Evolutionary conservation across 2,888 invertebrate species (phyloP).

Genomic region (Alitta virens): DNA sequence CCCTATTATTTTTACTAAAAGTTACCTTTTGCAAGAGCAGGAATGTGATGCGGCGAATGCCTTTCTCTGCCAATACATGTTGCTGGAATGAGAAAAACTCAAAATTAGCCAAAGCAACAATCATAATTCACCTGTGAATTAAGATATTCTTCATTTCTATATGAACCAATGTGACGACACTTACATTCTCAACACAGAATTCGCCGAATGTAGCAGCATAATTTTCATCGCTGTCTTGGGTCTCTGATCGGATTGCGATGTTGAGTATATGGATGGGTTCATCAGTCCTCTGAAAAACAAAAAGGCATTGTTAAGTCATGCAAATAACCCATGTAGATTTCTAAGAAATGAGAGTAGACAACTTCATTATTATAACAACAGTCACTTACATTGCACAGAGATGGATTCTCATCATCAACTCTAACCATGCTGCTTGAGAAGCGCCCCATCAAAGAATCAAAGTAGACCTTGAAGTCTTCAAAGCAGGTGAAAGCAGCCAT

Average conservation of each 20-base stretch:
- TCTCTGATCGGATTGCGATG: constrained; percentile 70
- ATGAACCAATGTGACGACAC: too few relatives aligned
- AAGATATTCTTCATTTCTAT: too few relatives aligned
- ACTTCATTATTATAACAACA: too few relatives aligned
- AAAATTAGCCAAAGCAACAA: too few relatives aligned
- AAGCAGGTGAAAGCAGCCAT: constrained; percentile 90
- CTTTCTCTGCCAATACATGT: constrained; percentile 73
- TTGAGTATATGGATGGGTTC: constrained; percentile 94
- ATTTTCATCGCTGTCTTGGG: constrained; percentile 24
- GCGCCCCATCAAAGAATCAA: constrained; percentile 50
- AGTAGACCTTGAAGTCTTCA: constrained; percentile 70
- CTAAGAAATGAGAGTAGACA: too few relatives aligned
- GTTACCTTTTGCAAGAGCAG: constrained; percentile 48
- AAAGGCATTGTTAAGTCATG: too few relatives aligned
- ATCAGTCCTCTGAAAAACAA: constrained; percentile 39
- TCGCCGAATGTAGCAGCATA: constrained; percentile 31
- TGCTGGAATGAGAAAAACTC: constrained; percentile 48
- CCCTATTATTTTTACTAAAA: too few relatives aligned
- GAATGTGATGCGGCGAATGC: constrained; percentile 87
- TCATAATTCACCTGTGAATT: too few relatives aligned
- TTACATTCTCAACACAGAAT: constrained; percentile 28
- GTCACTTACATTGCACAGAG: too few relatives aligned
- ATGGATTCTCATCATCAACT: too few relatives aligned
- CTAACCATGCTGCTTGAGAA: constrained; percentile 34
- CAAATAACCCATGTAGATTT: too few relatives aligned